A percentile compares a stretch with the other conserved stretches of the same genome.
These are phyloP conservation scores for Leucopternis melanops DNA, from an alignment of 2,113 vertebrate species.

Conservation along the genomic window DNA sequence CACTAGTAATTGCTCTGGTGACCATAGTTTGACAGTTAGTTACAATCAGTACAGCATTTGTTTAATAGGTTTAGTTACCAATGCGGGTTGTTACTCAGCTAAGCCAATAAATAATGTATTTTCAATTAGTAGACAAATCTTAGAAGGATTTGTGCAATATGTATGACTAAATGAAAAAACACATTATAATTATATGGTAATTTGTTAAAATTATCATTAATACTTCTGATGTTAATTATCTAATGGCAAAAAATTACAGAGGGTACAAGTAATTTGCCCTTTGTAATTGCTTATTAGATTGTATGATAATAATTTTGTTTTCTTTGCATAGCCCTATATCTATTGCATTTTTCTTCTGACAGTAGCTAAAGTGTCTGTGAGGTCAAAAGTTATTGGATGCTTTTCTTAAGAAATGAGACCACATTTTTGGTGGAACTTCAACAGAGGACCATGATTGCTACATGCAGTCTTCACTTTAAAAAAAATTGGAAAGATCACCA, in stretches of 20 bases:
- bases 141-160: slow-evolving; percentile 14
- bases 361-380: not conserved
- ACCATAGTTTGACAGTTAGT: not conserved
- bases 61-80: not conserved
- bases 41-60: not conserved
- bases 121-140: slow-evolving; percentile 38
- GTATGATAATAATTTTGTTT: slow-evolving; percentile 32
- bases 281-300: slow-evolving; percentile 27
- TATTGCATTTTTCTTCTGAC: slow-evolving; percentile 20
- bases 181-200: slow-evolving; percentile 38
- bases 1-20: not conserved
- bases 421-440: not conserved
- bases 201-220: slow-evolving; percentile 52
- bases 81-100: not conserved
- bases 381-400: not conserved
- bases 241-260: slow-evolving; percentile 53
- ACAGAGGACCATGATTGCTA: not conserved
- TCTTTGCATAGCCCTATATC: not conserved
- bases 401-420: not conserved
- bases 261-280: slow-evolving; percentile 26
- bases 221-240: slow-evolving; percentile 56
- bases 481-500: not conserved
- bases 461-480: not conserved
- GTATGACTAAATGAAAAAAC: slow-evolving; percentile 27
- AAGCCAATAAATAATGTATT: slow-evolving; percentile 1